Conservation (phyloP, 92 coral and sea anemone species). For the Epizoanthus rinbou region DNA sequence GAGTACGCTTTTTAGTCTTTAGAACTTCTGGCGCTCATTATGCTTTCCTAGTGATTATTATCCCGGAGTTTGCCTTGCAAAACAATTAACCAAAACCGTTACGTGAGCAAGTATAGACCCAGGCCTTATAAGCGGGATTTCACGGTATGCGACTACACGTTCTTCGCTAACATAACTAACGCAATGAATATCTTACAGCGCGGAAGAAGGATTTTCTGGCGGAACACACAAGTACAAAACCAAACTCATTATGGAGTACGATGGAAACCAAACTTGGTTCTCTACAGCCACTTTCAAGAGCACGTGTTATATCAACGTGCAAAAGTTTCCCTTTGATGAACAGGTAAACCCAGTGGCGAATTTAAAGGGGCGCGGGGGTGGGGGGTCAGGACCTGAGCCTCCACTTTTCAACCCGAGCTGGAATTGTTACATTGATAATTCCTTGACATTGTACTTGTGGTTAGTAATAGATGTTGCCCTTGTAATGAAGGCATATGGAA, state of each 20-base stretch:
- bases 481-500: too few relatives aligned
- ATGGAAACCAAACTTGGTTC: constrained; percentile 39
- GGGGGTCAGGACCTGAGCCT: background rate
- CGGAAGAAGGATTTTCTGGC: constrained; percentile 18
- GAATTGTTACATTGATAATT: background rate
- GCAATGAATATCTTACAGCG: constrained; percentile 3
- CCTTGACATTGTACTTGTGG: too few relatives aligned
- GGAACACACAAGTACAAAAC: constrained; percentile 40
- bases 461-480: too few relatives aligned
- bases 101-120: too few relatives aligned
- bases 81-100: too few relatives aligned
- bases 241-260: constrained; percentile 18
- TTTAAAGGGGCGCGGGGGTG: background rate
- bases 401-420: background rate
- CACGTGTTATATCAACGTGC: constrained; percentile 32
- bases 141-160: too few relatives aligned
- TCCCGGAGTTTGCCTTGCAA: too few relatives aligned
- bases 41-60: too few relatives aligned
- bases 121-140: too few relatives aligned
- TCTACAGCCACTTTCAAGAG: constrained; percentile 27
- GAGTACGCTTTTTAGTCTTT: too few relatives aligned
- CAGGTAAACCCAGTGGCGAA: background rate
- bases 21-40: too few relatives aligned
- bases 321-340: constrained; percentile 39
- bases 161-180: too few relatives aligned